Conservation (phyloP, 2,797 vertebrate genomes). For the Ctenopoma multispine region DNA sequence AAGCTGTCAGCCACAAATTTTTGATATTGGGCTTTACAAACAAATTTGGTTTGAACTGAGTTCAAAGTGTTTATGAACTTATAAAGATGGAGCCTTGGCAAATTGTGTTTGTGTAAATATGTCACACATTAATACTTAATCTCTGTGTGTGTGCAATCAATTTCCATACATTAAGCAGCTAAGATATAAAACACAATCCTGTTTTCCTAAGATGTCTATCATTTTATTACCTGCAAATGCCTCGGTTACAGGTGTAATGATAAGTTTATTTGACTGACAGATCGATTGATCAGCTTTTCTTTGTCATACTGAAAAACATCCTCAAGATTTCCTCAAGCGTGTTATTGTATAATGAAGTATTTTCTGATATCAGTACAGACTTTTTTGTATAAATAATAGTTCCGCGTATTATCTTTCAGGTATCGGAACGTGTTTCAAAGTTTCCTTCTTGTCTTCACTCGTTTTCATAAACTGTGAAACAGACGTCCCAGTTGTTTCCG, state of each 20-base stretch:
- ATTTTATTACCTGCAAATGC: not conserved
- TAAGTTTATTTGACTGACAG: not conserved
- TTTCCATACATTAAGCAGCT: not conserved
- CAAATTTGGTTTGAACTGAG: not conserved
- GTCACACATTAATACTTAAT: not conserved
- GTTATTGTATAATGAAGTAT: not conserved
- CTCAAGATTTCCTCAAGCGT: too few relatives aligned
- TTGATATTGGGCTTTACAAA: not conserved
- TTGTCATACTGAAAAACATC: not conserved
- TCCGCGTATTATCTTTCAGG: not conserved
- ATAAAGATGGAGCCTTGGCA: not conserved
- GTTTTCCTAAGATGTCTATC: not conserved
- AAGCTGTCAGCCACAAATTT: not conserved
- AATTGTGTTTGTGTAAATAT: not conserved
- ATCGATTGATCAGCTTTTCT: not conserved
- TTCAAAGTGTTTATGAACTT: not conserved
- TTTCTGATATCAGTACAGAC: too few relatives aligned
- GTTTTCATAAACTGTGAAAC: not conserved
- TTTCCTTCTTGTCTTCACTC: conserved; percentile 12
- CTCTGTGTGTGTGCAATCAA: not conserved
- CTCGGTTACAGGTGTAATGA: not conserved
- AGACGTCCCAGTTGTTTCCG: conserved; percentile 12
- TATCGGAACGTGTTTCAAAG: conserved; percentile 9
- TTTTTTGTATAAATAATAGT: too few relatives aligned
- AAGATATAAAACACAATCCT: not conserved